These are phyloP conservation scores for Himalopsyche japonica DNA, from an alignment of 2,888 invertebrate genomes.

Conservation along the genomic window DNA sequence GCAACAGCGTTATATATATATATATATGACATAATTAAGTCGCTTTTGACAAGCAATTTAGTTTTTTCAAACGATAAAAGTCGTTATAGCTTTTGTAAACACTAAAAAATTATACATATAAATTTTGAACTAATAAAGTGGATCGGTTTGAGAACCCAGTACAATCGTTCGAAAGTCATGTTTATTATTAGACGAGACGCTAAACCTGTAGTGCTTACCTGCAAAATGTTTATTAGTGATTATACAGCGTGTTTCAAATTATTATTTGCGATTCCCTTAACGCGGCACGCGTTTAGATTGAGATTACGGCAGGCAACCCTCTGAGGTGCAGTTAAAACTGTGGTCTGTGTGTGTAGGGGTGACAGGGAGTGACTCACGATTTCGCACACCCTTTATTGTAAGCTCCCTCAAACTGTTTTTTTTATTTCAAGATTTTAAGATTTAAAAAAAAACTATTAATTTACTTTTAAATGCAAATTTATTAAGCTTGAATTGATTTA, in stretches of 20 bases:
- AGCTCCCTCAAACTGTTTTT: neutral
- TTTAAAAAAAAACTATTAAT: too few species aligned
- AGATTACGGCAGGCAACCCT: constrained; percentile 15
- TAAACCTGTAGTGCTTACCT: neutral
- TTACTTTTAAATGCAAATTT: too few species aligned
- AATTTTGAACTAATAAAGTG: too few species aligned
- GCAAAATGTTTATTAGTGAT: neutral
- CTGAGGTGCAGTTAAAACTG: constrained; percentile 28
- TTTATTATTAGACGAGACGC: neutral
- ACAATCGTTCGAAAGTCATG: neutral
- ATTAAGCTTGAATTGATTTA: too few species aligned
- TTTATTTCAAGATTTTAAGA: too few species aligned
- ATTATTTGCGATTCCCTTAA: constrained; percentile 9
- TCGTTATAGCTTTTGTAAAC: too few species aligned
- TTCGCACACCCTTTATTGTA: neutral
- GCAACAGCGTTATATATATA: too few species aligned
- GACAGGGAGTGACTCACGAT: constrained; percentile 14
- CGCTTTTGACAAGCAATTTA: too few species aligned
- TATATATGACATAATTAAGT: too few species aligned
- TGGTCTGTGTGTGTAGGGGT: neutral
- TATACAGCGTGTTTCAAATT: neutral
- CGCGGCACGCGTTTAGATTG: constrained; percentile 6
- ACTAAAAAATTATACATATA: too few species aligned
- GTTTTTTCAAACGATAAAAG: too few species aligned
- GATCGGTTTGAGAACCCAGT: too few species aligned